Percentiles rank a stretch among this genome's conserved stretches.
Evolutionary conservation across 2,797 vertebrate genomes (phyloP).

Genomic region (Tauraco hartlaubi): DNA sequence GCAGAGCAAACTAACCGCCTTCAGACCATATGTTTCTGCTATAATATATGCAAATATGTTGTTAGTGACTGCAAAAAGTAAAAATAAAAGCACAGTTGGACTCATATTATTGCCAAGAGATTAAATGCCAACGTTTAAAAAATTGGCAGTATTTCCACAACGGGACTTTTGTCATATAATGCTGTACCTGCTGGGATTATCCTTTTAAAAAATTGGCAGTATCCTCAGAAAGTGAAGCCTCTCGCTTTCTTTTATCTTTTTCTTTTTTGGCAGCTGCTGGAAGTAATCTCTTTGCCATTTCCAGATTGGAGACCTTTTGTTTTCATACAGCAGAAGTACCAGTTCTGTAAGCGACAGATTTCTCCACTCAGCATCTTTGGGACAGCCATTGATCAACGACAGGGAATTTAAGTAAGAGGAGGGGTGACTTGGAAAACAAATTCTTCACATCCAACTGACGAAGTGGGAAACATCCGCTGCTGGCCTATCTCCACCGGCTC

Average conservation of each 20-base stretch:
- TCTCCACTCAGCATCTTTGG: slow-evolving; percentile 47
- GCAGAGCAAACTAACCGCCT: not conserved
- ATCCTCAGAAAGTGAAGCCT: slow-evolving; percentile 27
- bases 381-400: slow-evolving; percentile 4
- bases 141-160: slow-evolving; percentile 23
- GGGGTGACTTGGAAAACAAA: slow-evolving; percentile 19
- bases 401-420: slow-evolving; percentile 20
- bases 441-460: not conserved
- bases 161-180: not conserved
- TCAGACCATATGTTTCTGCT: not conserved
- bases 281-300: slow-evolving; percentile 58
- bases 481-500: not conserved
- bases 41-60: not conserved
- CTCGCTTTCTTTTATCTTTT: slow-evolving; percentile 16
- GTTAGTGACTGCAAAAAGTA: not conserved
- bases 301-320: slow-evolving; percentile 47
- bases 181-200: slow-evolving; percentile 66
- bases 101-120: not conserved
- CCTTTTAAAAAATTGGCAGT: slow-evolving; percentile 44
- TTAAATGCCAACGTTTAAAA: slow-evolving; percentile 28
- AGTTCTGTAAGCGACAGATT: slow-evolving; percentile 7
- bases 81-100: not conserved
- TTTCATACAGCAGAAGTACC: slow-evolving; percentile 30
- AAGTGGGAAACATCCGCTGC: slow-evolving; percentile 44
- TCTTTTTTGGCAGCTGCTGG: slow-evolving; percentile 30